These are phyloP conservation scores for Amiota communis DNA, from an alignment of 2,888 invertebrate genomes.

Conservation along the genomic window DNA sequence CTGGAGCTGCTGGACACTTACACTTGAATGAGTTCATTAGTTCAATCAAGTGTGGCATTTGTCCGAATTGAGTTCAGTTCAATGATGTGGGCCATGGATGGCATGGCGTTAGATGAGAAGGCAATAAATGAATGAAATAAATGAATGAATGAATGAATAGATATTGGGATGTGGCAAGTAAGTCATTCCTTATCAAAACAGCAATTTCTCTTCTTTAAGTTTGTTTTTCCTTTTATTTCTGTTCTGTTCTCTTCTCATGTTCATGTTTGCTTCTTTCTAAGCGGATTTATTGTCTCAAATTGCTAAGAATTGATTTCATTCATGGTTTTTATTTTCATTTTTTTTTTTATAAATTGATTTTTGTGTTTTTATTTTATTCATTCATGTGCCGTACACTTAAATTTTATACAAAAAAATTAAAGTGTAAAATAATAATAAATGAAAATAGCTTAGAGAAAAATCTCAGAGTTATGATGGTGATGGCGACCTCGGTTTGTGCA, in stretches of 20 bases:
- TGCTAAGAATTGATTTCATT: background rate
- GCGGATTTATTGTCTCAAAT: background rate
- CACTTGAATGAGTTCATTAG: constrained; percentile 27
- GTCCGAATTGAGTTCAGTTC: background rate
- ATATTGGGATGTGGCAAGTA: background rate
- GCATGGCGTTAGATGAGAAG: background rate
- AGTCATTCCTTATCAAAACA: constrained; percentile 12
- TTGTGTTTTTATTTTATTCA: too few relatives aligned
- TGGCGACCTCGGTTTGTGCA: background rate
- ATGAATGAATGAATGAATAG: background rate
- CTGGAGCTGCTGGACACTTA: constrained; percentile 7
- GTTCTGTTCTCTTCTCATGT: background rate
- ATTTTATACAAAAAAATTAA: background rate
- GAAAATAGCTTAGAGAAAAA: too few relatives aligned
- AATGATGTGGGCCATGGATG: too few relatives aligned
- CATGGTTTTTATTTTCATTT: background rate
- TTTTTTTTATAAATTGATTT: too few relatives aligned
- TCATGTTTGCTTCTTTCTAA: background rate
- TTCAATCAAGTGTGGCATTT: constrained; percentile 23
- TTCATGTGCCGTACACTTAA: too few relatives aligned
- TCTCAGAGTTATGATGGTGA: background rate
- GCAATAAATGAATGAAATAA: background rate
- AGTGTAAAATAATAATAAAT: background rate
- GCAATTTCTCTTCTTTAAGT: background rate
- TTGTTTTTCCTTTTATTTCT: background rate